A percentile compares a stretch with the other conserved stretches of the same genome.
Conservation (phyloP, 2,888 invertebrate species). For the Ctena decussata region DNA sequence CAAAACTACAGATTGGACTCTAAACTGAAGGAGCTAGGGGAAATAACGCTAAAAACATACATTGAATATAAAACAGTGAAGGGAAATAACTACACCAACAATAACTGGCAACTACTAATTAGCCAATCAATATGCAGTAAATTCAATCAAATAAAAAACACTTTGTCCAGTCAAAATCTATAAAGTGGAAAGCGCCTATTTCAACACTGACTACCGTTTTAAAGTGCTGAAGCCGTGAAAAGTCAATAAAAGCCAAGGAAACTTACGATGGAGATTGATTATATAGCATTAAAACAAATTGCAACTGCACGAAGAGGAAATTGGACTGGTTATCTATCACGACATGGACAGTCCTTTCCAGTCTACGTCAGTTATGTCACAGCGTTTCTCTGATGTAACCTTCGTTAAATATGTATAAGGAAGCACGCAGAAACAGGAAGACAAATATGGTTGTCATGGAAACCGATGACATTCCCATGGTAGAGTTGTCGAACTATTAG, state of each 20-base stretch:
- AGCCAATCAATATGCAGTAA: too few relatives aligned
- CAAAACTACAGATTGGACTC: too few relatives aligned
- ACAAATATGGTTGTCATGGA: conserved; percentile 40
- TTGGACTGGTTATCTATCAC: conserved; percentile 1
- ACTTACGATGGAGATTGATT: conserved; percentile 2
- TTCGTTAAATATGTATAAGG: conserved; percentile 2
- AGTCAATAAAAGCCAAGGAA: not conserved
- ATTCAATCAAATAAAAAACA: too few relatives aligned
- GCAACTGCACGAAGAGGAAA: not conserved
- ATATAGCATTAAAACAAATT: conserved; percentile 5
- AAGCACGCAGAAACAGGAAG: conserved; percentile 7
- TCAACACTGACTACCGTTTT: not conserved
- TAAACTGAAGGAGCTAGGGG: too few relatives aligned
- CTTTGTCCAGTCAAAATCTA: too few relatives aligned
- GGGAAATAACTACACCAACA: too few relatives aligned
- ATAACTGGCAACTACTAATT: too few relatives aligned
- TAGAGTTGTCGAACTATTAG: conserved; percentile 12
- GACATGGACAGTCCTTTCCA: not conserved
- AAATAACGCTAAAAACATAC: too few relatives aligned
- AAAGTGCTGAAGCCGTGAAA: not conserved
- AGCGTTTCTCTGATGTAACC: not conserved
- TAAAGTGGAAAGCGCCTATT: too few relatives aligned
- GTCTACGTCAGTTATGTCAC: not conserved
- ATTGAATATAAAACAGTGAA: too few relatives aligned
- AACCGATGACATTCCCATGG: conserved; percentile 26